Base-by-base conservation (phyloP, 2,113 vertebrate species). In the Anolis carolinensis region DNA sequence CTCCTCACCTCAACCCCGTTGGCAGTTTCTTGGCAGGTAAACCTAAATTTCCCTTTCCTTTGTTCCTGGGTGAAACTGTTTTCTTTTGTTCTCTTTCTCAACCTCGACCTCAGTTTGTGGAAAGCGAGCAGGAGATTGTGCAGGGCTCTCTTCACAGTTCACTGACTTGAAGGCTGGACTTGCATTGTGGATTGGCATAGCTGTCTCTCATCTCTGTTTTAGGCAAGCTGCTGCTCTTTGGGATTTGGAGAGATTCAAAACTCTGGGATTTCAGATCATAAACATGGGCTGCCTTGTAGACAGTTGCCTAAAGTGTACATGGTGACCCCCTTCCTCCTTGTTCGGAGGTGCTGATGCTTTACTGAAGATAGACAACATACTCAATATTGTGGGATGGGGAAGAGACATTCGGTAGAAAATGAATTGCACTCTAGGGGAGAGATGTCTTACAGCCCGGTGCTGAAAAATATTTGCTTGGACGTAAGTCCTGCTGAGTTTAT, bases 21-120 rank as follows among this genome's bases (percentile, higher is more conserved):
- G 87, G 83, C 90, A 74, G 82, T 79, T 89, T 84, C 52, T 81
- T 86, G 74, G 82, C 78, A 94, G 94, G 94, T 94, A 93, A 94
- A 89, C 5, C 18, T 44, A 4, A 34, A 32, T 36, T 65, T 30
- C 7, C 3, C 39, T 50, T 86, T 50, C 23, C 39, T 75, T 81
- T 81, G 23, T 74, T 67, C n/a, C 59, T 30, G 85, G 23, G 21
- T 74, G 62, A 80, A 67, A 75, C 23, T 48, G 32, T 44, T 88
- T 90, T 79, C 83, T n/a, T 1, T 82, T 82, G n/a, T 2, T 0
- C 20, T 30, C 25, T 23, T 23, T 52, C 10, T 16, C 4, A 1
- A 11, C 4, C 0, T 50, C 39, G 68, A 27, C 9, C 34, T 78
- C 70, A 18, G 36, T 25, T 77, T 73, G 44, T 55, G 55, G 77